Evolutionary conservation across 2,888 invertebrate species (phyloP).

Genomic region (Acronicta aceris): DNA sequence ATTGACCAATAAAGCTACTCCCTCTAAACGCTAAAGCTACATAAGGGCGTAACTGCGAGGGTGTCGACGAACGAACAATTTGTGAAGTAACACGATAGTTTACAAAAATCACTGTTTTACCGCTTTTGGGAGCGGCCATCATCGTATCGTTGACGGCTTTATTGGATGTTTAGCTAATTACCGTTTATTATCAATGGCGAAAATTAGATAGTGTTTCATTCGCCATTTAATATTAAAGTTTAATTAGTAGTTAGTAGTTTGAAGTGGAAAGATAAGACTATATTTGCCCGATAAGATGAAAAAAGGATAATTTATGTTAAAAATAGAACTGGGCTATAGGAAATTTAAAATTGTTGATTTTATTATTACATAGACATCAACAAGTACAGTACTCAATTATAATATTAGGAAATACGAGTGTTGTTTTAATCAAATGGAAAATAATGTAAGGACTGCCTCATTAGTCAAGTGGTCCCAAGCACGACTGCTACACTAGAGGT

Average conservation of each 20-base stretch:
- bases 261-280: too few relatives aligned
- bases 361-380: background rate
- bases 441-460: too few relatives aligned
- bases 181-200: constrained; percentile 11
- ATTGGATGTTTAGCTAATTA: constrained; percentile 55
- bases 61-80: constrained; percentile 73
- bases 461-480: too few relatives aligned
- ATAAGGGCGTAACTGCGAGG: constrained; percentile 71
- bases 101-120: constrained; percentile 74
- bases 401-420: too few relatives aligned
- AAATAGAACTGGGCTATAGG: background rate
- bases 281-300: background rate
- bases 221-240: too few relatives aligned
- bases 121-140: constrained; percentile 68
- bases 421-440: too few relatives aligned
- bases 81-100: constrained; percentile 80
- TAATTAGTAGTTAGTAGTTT: too few relatives aligned
- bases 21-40: constrained; percentile 42
- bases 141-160: constrained; percentile 54
- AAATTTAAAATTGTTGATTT: background rate
- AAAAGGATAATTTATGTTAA: background rate
- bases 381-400: too few relatives aligned
- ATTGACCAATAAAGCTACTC: constrained; percentile 20
- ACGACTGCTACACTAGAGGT: too few relatives aligned
- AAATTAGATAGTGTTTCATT: background rate